These are phyloP conservation scores for Xylocampa areola DNA, from an alignment of 2,888 invertebrate species.

Conservation along the genomic window DNA sequence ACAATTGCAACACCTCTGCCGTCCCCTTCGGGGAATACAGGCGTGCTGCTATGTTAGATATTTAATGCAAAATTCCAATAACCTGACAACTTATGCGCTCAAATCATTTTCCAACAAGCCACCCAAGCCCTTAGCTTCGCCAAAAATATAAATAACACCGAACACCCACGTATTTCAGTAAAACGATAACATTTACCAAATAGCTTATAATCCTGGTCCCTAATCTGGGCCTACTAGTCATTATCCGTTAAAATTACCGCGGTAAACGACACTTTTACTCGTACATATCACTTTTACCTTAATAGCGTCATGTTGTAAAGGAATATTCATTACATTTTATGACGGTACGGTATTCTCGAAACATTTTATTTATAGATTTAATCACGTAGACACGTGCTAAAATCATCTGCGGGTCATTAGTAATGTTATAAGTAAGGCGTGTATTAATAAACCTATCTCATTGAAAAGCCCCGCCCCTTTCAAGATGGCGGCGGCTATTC, in stretches of 20 bases:
- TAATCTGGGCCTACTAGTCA: constrained; percentile 26
- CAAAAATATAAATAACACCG: constrained; percentile 9
- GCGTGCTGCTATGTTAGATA: no score
- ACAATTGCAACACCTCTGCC: no score
- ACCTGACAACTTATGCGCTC: background rate
- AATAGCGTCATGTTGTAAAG: background rate
- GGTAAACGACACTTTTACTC: constrained; percentile 35
- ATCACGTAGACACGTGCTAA: no score
- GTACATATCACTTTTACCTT: constrained; percentile 7
- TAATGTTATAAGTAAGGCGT: no score
- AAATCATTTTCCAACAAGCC: background rate
- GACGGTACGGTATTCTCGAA: background rate
- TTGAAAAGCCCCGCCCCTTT: no score
- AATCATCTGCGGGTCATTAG: no score
- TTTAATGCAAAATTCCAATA: no score
- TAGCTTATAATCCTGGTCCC: constrained; percentile 26
- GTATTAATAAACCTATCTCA: no score
- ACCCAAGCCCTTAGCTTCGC: background rate
- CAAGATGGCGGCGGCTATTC: no score
- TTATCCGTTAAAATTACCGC: constrained; percentile 39
- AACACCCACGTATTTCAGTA: constrained; percentile 24
- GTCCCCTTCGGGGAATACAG: no score
- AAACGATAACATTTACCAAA: constrained; percentile 35
- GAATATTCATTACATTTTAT: constrained; percentile 13
- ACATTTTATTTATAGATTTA: background rate